phyloP scores from a whole-genome alignment of 2,113 vertebrate genomes.

The Rana temporaria region DNA sequence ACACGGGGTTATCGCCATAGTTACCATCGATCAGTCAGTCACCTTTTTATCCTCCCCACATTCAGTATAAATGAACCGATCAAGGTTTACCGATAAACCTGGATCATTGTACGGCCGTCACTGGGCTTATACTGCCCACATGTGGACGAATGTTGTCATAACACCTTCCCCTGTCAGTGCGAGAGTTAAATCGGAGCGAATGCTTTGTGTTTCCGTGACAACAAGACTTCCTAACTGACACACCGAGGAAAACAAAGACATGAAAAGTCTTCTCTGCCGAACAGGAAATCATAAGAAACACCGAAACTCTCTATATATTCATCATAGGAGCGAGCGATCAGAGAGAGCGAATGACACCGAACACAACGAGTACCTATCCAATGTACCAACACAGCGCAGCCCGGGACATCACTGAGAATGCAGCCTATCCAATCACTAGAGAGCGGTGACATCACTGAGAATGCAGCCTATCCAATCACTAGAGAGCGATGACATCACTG shows the following conservation, averaged over 20 bases:
- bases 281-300: constrained; percentile 40
- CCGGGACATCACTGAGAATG: not conserved
- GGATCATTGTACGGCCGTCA: no score
- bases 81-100: no score
- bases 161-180: not conserved
- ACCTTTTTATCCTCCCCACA: no score
- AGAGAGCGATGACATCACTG: no score
- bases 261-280: not conserved
- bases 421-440: no score
- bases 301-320: not conserved
- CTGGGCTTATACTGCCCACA: constrained; percentile 10
- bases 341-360: constrained; percentile 43
- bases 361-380: no score
- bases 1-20: no score
- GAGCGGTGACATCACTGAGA: no score
- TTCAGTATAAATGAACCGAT: no score
- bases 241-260: not conserved
- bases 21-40: no score
- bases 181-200: not conserved
- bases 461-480: no score
- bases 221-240: constrained; percentile 12
- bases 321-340: constrained; percentile 42
- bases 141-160: not conserved
- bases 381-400: no score
- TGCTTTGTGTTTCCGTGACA: constrained; percentile 41